Conservation (phyloP, 2,888 invertebrate species). For the Aphelenchoides bicaudatus region DNA sequence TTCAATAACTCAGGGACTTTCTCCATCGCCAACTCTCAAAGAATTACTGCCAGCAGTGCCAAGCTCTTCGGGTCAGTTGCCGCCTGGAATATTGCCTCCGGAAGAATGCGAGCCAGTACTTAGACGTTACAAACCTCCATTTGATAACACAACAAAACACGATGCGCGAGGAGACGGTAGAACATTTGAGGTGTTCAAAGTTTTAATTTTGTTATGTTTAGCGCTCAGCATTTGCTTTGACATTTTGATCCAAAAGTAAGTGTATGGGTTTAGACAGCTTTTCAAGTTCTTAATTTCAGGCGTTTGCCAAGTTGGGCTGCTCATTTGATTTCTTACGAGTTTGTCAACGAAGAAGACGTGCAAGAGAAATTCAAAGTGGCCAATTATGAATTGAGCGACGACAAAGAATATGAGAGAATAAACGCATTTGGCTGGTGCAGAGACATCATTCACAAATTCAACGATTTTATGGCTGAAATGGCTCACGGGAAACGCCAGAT, state of each 20-base stretch:
- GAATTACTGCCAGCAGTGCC: constrained; percentile 11
- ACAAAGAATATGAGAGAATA: constrained; percentile 2
- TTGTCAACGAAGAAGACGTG: constrained; percentile 22
- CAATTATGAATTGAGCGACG: background rate
- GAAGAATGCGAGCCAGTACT: background rate
- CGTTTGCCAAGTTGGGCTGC: constrained; percentile 34
- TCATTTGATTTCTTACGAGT: constrained; percentile 24
- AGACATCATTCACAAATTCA: constrained; percentile 22
- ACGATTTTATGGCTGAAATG: constrained; percentile 21
- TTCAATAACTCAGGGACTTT: background rate
- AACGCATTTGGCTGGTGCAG: constrained; percentile 23
- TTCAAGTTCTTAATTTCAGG: constrained; percentile 21
- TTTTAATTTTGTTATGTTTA: no score
- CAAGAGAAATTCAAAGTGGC: constrained; percentile 25
- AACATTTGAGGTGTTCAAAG: no score
- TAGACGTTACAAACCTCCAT: constrained; percentile 7
- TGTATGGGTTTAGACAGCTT: background rate
- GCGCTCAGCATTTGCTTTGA: constrained; percentile 19
- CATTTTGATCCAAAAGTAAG: constrained; percentile 21
- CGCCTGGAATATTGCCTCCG: background rate
- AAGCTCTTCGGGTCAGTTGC: constrained; percentile 9
- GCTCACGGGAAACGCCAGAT: constrained; percentile 14
- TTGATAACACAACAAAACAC: constrained; percentile 24
- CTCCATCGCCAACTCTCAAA: constrained; percentile 10
- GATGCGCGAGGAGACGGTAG: constrained; percentile 35